phyloP scores from a whole-genome alignment of 2,113 vertebrate species.

The Chrysemys picta region DNA sequence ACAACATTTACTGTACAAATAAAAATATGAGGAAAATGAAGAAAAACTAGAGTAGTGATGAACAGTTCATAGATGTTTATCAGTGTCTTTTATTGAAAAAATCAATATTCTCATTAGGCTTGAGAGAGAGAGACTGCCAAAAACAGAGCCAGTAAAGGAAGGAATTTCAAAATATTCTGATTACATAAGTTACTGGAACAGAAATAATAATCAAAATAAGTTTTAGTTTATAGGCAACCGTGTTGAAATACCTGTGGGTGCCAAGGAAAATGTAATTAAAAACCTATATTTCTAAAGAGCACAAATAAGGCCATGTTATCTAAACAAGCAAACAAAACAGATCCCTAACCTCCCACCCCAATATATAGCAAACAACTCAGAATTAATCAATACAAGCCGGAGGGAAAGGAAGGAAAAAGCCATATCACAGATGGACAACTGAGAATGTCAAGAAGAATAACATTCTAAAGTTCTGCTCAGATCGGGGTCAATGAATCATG shows the following conservation, averaged over 20 bases:
- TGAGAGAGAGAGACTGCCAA: neutral
- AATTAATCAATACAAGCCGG: neutral
- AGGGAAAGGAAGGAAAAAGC: neutral
- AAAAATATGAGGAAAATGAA: constrained; percentile 26
- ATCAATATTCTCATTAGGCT: neutral
- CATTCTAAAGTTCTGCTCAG: neutral
- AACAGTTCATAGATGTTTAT: neutral
- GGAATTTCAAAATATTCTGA: neutral
- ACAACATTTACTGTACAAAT: constrained; percentile 15
- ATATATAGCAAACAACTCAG: neutral
- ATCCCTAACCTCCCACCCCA: neutral
- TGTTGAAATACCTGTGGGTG: neutral
- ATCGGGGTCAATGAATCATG: neutral
- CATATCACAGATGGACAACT: neutral
- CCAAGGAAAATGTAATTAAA: neutral
- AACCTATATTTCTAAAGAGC: neutral
- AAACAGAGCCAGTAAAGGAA: neutral
- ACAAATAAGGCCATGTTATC: neutral
- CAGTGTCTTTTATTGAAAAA: neutral
- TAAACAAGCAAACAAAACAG: neutral
- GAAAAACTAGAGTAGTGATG: neutral
- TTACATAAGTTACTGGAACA: neutral
- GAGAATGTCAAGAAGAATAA: neutral
- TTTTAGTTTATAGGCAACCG: constrained; percentile 4
- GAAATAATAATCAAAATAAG: neutral